Evolutionary conservation across 2,797 vertebrate genomes (phyloP).

Genomic region (Streptopelia turtur): DNA sequence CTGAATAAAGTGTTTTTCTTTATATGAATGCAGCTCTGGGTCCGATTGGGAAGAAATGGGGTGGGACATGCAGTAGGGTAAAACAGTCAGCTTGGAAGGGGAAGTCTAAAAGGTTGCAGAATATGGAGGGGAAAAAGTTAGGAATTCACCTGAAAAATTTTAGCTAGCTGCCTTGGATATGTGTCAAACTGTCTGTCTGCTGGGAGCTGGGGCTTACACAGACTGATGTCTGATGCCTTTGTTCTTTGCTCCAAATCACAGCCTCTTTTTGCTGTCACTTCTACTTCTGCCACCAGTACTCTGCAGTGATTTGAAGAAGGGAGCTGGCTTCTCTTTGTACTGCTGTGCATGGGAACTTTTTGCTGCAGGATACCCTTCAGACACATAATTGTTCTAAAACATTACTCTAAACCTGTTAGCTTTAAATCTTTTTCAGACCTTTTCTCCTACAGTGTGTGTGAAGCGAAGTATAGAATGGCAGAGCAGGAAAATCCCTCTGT

Average conservation of each 20-base stretch:
- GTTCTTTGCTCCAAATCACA: background rate
- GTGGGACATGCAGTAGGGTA: background rate
- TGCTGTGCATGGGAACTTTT: background rate
- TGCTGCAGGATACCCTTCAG: background rate
- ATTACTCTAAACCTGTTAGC: background rate
- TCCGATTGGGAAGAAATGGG: background rate
- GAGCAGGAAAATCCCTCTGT: background rate
- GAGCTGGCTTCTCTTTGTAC: background rate
- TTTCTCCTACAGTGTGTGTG: fast-evolving
- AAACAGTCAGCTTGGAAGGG: background rate
- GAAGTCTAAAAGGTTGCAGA: background rate
- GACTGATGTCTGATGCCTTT: background rate
- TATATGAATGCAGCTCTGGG: background rate
- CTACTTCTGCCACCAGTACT: background rate
- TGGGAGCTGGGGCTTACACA: background rate
- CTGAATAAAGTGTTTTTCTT: background rate
- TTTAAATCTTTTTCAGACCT: background rate
- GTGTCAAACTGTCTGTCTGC: background rate
- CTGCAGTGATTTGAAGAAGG: background rate
- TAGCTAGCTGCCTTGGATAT: background rate
- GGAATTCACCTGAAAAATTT: background rate
- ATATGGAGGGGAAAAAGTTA: background rate
- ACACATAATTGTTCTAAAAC: background rate
- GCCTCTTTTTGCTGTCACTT: background rate
- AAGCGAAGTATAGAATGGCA: background rate